phyloP scores from a whole-genome alignment of 2,113 vertebrate genomes.

The Lipophrys pholis region DNA sequence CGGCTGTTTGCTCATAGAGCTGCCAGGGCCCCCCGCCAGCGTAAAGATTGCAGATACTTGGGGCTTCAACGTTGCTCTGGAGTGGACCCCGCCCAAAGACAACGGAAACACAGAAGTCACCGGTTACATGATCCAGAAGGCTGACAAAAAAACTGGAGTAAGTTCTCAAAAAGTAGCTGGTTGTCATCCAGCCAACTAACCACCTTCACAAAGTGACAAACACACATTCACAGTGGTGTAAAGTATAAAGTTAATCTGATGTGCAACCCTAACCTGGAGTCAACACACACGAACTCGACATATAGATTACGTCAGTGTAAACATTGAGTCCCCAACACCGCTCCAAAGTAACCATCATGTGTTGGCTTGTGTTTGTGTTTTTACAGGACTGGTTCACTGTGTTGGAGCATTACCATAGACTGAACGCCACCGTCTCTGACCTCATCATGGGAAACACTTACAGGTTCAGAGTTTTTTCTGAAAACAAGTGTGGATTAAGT shows the following conservation, averaged over 20 bases:
- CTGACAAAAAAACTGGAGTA: conserved; percentile 96
- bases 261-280: too few species aligned
- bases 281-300: too few species aligned
- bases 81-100: conserved; percentile 89
- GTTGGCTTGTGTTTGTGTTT: conserved; percentile 8
- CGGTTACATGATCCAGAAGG: conserved; percentile 94
- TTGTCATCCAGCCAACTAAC: not conserved
- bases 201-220: too few species aligned
- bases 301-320: not conserved
- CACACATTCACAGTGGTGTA: too few species aligned
- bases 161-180: conserved; percentile 51
- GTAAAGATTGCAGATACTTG: conserved; percentile 91
- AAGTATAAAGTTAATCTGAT: too few species aligned
- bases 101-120: conserved; percentile 93
- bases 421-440: conserved; percentile 93
- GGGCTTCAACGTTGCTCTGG: conserved; percentile 95
- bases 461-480: conserved; percentile 90
- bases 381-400: conserved; percentile 95
- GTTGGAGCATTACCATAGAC: conserved; percentile 90
- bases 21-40: conserved; percentile 87
- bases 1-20: conserved; percentile 81
- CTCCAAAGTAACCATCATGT: not conserved
- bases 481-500: conserved; percentile 91
- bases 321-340: not conserved
- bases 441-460: conserved; percentile 96